Conservation (phyloP, 2,113 vertebrate genomes). For the Arvicanthis niloticus region DNA sequence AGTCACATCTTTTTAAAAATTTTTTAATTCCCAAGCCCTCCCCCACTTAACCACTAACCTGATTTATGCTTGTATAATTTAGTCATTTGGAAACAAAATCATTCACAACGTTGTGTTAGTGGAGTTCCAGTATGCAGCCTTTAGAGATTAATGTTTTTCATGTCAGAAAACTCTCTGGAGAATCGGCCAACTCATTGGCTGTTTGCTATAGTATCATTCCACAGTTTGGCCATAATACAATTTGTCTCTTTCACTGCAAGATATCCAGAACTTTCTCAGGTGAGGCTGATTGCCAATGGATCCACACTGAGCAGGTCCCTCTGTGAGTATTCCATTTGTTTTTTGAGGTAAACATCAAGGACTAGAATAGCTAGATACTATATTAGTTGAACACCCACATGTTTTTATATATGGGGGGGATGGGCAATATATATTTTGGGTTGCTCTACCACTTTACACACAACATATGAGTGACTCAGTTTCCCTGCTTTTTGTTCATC, state of each 20-base stretch:
- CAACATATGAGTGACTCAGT: background rate
- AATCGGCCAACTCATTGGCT: background rate
- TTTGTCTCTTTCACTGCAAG: background rate
- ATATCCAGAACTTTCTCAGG: background rate
- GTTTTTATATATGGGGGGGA: background rate
- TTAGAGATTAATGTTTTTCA: background rate
- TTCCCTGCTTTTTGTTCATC: background rate
- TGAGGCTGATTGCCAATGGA: background rate
- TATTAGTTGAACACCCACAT: background rate
- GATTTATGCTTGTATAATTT: background rate
- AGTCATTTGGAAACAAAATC: background rate
- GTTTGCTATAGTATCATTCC: background rate
- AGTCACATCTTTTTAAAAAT: too few relatives aligned
- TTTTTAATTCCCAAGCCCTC: background rate
- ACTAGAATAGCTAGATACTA: background rate
- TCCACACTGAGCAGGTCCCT: background rate
- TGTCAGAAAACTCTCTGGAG: background rate
- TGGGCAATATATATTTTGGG: background rate
- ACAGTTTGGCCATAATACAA: background rate
- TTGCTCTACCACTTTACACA: background rate
- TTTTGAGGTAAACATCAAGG: background rate
- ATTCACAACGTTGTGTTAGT: background rate
- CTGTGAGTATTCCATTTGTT: background rate
- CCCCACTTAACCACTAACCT: background rate
- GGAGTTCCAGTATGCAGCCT: background rate